Evolutionary conservation across 2,113 vertebrate species (phyloP), one percentile per base, ranked within the genome.

Genomic region (Cyrtonyx montezumae): DNA sequence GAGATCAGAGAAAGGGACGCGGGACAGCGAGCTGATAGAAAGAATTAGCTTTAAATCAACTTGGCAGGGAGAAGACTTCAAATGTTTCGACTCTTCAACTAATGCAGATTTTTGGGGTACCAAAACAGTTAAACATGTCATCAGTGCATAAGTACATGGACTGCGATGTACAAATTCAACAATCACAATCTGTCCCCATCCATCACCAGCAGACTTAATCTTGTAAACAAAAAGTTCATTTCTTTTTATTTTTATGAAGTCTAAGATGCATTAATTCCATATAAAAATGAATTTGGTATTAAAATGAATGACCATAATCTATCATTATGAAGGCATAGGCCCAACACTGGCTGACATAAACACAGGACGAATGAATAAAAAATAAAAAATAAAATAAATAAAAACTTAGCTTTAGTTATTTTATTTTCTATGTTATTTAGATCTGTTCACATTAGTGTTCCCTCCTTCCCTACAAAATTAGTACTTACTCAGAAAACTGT

Each of bases 21-120:
- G 61, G 40, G 20, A 17, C 51, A 22, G 74, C 80, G 45, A 61
- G 45, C 76, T 49, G 42, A 90, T 23, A 63, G 53, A 84, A 82
- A 62, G 70, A 89, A 84, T 53, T 14, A 93, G 70, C 66, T 94
- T 94, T 48, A 73, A 94, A 88, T 86, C 73, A 81, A n/a, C 26
- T 87, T 91, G 58, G 69, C 66, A 84, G 70, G 53, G 28, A 86
- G 59, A 86, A 37, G 78, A 81, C 70, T 93, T 95, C 75, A 89
- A 90, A 83, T 28, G 14, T 23, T 74, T 90, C 88, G 21, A 11
- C 19, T 69, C 59, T 58, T 45, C 53, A 53, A 62, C 11, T 51
- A 37, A 62, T 32, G 12, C 43, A 93, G 43, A 84, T 45, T 53
- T 19, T n/a, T 63, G 26, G 15, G 26, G 43, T n/a, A 40, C n/a